Conservation (phyloP, 2,113 vertebrate genomes). For the Aldabrachelys gigantea region DNA sequence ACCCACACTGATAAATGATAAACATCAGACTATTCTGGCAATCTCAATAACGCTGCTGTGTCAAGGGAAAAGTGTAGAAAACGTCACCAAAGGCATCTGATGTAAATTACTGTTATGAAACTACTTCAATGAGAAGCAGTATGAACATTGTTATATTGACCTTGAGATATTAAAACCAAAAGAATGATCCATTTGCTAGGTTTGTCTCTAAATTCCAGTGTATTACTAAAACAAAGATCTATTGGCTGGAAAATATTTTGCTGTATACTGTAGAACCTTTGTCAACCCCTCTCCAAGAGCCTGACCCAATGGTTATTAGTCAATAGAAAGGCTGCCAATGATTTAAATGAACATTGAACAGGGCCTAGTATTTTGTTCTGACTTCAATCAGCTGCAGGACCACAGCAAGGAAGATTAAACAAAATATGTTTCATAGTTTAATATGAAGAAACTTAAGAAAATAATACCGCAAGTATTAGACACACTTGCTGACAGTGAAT, state of each 20-base stretch:
- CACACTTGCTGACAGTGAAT: neutral
- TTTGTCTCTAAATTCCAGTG: neutral
- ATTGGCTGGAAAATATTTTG: neutral
- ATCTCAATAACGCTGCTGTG: neutral
- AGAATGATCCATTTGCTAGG: neutral
- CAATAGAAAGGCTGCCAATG: neutral
- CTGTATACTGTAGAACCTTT: neutral
- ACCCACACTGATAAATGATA: neutral
- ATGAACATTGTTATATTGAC: fast-evolving
- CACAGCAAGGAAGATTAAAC: neutral
- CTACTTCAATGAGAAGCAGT: neutral
- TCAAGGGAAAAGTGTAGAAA: neutral
- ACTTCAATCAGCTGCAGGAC: neutral
- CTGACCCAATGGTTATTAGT: neutral
- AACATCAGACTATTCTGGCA: neutral
- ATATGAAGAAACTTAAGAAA: neutral
- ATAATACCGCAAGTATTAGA: neutral
- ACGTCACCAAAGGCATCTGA: neutral
- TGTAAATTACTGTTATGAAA: neutral
- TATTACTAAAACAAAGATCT: neutral
- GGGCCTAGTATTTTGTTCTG: neutral
- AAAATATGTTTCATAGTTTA: neutral
- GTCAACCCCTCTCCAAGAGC: neutral
- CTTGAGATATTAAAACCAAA: neutral
- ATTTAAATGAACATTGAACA: neutral